Evolutionary conservation across 2,888 invertebrate genomes (phyloP).

Genomic region (Rutpela maculata): DNA sequence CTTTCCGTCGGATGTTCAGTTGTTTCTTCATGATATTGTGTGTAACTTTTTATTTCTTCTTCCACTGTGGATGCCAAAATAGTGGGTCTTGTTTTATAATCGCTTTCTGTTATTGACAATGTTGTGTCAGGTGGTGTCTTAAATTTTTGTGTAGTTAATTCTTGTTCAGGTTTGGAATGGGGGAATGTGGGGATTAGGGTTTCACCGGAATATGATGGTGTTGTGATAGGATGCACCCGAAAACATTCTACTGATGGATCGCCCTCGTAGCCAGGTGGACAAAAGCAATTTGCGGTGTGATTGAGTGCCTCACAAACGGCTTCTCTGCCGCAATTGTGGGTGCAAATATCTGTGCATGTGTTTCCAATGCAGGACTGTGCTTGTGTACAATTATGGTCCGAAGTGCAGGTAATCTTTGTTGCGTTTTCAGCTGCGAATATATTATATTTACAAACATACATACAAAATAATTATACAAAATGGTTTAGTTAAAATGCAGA

Average conservation of each 20-base stretch:
- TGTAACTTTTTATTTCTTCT: neutral
- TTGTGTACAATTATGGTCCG: conserved; percentile 76
- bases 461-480: conserved; percentile 61
- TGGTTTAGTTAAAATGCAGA: conserved; percentile 48
- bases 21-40: neutral
- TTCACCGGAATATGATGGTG: neutral
- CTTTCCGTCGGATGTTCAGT: neutral
- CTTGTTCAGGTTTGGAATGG: neutral
- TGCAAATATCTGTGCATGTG: conserved; percentile 76
- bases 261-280: conserved; percentile 74
- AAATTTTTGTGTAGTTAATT: neutral
- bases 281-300: conserved; percentile 74
- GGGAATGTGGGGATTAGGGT: neutral
- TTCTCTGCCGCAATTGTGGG: conserved; percentile 73
- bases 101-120: neutral
- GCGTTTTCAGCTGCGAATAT: conserved; percentile 70
- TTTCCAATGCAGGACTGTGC: conserved; percentile 76
- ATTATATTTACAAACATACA: conserved; percentile 67
- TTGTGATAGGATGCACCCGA: conserved; percentile 45
- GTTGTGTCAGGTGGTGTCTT: neutral
- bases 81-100: neutral
- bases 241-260: conserved; percentile 76
- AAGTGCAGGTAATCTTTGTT: conserved; percentile 72
- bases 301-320: conserved; percentile 75
- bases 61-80: neutral